Evolutionary conservation across 2,113 vertebrate species (phyloP), one percentile per base, ranked within the genome.

Genomic region (Heptranchias perlo): DNA sequence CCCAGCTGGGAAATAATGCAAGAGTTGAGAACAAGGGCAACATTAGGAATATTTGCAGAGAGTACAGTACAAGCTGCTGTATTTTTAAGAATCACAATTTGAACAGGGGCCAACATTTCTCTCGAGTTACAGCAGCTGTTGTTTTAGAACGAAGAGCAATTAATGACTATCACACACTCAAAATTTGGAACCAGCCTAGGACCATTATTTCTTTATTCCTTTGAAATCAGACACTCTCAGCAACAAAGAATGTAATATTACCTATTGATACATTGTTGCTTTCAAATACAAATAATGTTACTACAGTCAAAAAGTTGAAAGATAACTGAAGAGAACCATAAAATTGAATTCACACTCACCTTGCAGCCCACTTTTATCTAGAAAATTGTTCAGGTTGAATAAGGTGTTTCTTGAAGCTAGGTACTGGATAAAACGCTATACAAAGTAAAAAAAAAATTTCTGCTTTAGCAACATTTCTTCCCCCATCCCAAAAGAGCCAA

Each of bases 361-460:
- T 97, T 99, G 99, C 78, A 99, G 98, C 96, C 99, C 99, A 96
- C 99, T 99, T 98, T 99, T 99, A 98, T 99, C 99, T 98, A 99
- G 98, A 98, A 99, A 99, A 98, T 99, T 99, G 98, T 98, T 99
- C 97, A 99, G 98, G 97, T 99, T 99, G 98, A 99, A 99, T 97
- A 99, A 97, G 0, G 99, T 99, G 98, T 99, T 99, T 98, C 99
- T 98, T 97, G 99, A 99, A 96, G 99, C 99, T 97, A 99, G 98
- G 97, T 99, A 99, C 98, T 99, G 99, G 97, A 99, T 98, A 97
- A 99, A 99, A 97, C 98, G 99, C 99, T 99, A 96, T 3, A 97
- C 78, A 52, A n/a, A 96, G 96, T 97, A 87, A 96, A 96, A 97
- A 96, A 84, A 96, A 25, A 73, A 64, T 28, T 65, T 25, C 39